Conservation (phyloP, 2,888 invertebrate genomes). For the Pilophorus perplexus region DNA sequence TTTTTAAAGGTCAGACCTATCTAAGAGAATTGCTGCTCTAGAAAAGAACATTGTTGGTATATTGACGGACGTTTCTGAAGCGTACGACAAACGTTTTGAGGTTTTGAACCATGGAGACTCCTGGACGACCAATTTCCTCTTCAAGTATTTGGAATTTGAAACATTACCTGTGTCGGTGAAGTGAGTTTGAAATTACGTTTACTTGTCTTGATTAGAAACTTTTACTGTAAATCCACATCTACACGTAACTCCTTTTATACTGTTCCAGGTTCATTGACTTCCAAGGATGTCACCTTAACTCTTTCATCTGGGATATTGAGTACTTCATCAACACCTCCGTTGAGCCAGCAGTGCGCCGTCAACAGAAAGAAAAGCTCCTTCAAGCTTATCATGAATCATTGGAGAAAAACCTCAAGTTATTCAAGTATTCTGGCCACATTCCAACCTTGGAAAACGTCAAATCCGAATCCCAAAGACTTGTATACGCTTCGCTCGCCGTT, state of each 20-base stretch:
- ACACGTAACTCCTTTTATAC: no score
- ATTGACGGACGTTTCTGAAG: no score
- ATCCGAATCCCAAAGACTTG: not conserved
- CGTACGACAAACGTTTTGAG: not conserved
- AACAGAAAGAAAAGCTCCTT: not conserved
- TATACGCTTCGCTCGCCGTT: not conserved
- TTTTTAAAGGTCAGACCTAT: not conserved
- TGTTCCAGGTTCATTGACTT: conserved; percentile 34
- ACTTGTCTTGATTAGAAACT: no score
- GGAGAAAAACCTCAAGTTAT: conserved; percentile 8
- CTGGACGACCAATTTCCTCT: not conserved
- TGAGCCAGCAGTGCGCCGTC: not conserved
- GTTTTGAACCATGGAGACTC: not conserved
- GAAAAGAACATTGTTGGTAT: not conserved
- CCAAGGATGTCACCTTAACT: conserved; percentile 23
- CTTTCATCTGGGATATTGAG: conserved; percentile 24
- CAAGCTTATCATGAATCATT: conserved; percentile 17
- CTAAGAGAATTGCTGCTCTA: no score
- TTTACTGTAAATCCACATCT: not conserved
- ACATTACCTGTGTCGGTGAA: not conserved
- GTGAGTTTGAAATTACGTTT: no score
- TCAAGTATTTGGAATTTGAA: not conserved
- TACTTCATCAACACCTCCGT: conserved; percentile 24
- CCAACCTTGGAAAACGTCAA: conserved; percentile 13
- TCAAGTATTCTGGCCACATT: not conserved